Conservation (phyloP, 1,140 invertebrate species). For the Zaprionus africanus region DNA sequence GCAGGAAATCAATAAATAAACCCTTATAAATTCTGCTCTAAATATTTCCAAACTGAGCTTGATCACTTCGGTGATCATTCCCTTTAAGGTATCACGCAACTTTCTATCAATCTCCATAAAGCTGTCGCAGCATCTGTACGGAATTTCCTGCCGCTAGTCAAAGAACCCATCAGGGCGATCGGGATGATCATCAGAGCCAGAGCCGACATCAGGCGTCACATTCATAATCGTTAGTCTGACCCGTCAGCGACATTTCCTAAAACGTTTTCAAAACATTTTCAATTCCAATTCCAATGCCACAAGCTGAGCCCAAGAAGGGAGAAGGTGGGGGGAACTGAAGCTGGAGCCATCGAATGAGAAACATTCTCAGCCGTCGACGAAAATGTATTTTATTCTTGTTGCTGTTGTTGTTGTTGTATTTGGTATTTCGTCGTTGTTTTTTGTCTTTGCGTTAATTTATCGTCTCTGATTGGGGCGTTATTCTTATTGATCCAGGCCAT, state of each 20-base stretch:
- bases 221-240: conserved; percentile 6
- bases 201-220: conserved; percentile 2
- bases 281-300: conserved; percentile 15
- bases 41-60: background rate
- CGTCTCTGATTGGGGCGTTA: conserved; percentile 84
- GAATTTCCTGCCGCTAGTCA: conserved; percentile 1
- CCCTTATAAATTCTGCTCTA: background rate
- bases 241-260: conserved; percentile 43
- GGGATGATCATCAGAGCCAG: background rate
- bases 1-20: background rate
- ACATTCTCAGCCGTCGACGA: conserved; percentile 72
- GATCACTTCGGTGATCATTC: background rate
- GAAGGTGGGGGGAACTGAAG: background rate
- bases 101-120: conserved; percentile 5
- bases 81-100: background rate
- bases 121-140: background rate
- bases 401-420: background rate
- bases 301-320: background rate
- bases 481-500: conserved; percentile 84
- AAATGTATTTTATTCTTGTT: conserved; percentile 38
- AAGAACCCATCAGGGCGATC: background rate
- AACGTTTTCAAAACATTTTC: conserved; percentile 35
- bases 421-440: conserved; percentile 55
- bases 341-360: conserved; percentile 41
- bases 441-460: conserved; percentile 83